Percentiles rank a stretch among this genome's conserved stretches.
Evolutionary conservation across 2,113 vertebrate genomes (phyloP).

Genomic region (Salvelinus alpinus): DNA sequence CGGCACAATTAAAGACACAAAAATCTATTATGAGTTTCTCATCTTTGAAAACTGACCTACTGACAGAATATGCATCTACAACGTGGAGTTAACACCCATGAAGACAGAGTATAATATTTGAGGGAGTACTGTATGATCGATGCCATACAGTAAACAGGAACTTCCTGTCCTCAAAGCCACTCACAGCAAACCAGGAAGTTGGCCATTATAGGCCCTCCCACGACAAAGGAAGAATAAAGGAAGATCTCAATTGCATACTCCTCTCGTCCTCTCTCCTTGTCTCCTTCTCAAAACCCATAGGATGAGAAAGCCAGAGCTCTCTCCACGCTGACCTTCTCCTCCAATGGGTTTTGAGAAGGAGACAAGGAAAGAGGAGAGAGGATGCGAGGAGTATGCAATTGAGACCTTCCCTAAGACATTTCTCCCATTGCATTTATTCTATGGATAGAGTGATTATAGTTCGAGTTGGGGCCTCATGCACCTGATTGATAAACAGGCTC

Average conservation of each 20-base stretch:
- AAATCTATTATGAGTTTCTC: conserved; percentile 99
- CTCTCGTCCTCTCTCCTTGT: too few species aligned
- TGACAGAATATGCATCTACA: conserved; percentile 30
- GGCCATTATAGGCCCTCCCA: conserved; percentile 60
- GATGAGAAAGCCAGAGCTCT: too few species aligned
- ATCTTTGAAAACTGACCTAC: conserved; percentile 82
- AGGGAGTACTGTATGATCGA: conserved; percentile 4
- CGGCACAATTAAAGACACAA: conserved; percentile 98
- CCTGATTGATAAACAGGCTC: conserved; percentile 10
- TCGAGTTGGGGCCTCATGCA: background rate
- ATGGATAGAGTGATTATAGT: too few species aligned
- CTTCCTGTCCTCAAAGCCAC: conserved; percentile 67
- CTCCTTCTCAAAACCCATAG: too few species aligned
- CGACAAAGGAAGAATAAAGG: conserved; percentile 61
- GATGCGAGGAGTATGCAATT: too few species aligned
- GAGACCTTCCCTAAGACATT: conserved; percentile 25
- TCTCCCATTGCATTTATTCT: background rate
- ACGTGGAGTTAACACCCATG: conserved; percentile 24
- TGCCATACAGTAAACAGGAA: conserved; percentile 47
- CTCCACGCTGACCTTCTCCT: too few species aligned
- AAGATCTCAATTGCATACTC: too few species aligned
- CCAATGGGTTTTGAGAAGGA: too few species aligned
- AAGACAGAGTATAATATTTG: conserved; percentile 32
- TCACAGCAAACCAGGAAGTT: conserved; percentile 63
- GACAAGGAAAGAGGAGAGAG: too few species aligned